phyloP scores from a whole-genome alignment of 2,797 vertebrate genomes.

The Sarcophilus harrisii region DNA sequence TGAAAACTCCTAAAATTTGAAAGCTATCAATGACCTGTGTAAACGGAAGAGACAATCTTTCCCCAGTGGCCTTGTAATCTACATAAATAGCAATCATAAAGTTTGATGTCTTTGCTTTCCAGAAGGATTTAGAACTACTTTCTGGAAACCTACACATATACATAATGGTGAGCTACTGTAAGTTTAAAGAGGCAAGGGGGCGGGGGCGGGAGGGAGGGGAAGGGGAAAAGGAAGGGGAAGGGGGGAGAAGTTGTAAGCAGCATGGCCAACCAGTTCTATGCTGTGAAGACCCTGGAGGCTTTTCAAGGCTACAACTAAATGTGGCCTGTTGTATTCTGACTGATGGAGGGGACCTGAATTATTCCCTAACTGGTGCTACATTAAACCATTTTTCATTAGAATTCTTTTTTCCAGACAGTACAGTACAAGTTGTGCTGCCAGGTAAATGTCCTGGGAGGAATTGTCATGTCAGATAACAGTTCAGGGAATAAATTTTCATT shows the following conservation, averaged over 20 bases:
- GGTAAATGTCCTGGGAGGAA: slow-evolving; percentile 61
- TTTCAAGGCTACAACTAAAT: slow-evolving; percentile 68
- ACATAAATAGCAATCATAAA: slow-evolving; percentile 28
- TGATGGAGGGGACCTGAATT: slow-evolving; percentile 68
- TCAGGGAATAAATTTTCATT: slow-evolving; percentile 72
- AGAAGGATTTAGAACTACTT: slow-evolving; percentile 44
- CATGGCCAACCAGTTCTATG: slow-evolving; percentile 41
- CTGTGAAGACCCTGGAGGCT: slow-evolving; percentile 57
- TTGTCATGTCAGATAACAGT: slow-evolving; percentile 58
- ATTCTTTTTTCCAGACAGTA: slow-evolving; percentile 70
- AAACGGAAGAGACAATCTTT: slow-evolving; percentile 5
- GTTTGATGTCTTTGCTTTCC: slow-evolving; percentile 42
- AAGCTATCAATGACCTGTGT: slow-evolving; percentile 36
- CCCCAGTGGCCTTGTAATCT: not conserved
- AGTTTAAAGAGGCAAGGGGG: slow-evolving; percentile 23
- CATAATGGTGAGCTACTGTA: slow-evolving; percentile 26
- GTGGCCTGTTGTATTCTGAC: slow-evolving; percentile 63
- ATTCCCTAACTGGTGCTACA: slow-evolving; percentile 66
- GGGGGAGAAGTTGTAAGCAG: not conserved
- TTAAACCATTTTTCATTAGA: slow-evolving; percentile 74
- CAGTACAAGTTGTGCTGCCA: slow-evolving; percentile 64
- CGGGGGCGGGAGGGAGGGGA: slow-evolving; percentile 29
- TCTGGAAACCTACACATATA: slow-evolving; percentile 52
- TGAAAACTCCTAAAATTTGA: slow-evolving; percentile 52
- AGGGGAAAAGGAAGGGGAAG: no score